phyloP scores from a whole-genome alignment of 2,797 vertebrate genomes.

The Lepidocolaptes lacrymiger region DNA sequence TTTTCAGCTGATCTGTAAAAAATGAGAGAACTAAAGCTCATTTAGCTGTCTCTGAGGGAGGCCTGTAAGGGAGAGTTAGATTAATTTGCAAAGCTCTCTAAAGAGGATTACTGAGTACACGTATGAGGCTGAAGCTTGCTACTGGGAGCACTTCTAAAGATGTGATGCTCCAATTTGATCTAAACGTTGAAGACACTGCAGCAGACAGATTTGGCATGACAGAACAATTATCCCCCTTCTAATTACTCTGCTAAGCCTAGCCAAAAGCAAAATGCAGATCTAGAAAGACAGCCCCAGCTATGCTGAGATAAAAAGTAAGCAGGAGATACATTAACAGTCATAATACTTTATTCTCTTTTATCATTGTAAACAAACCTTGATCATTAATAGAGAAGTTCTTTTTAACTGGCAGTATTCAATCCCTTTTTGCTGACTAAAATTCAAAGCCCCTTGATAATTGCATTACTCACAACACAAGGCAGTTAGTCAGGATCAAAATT shows the following conservation, averaged over 20 bases:
- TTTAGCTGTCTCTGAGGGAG: constrained; percentile 31
- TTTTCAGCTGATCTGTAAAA: background rate
- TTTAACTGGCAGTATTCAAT: constrained; percentile 38
- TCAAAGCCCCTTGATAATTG: background rate
- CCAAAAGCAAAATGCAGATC: background rate
- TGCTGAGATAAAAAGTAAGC: background rate
- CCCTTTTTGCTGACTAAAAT: constrained; percentile 26
- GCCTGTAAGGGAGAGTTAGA: constrained; percentile 32
- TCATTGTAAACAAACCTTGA: constrained; percentile 44
- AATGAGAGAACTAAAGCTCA: constrained; percentile 29
- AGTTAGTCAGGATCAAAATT: constrained; percentile 46
- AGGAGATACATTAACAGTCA: background rate
- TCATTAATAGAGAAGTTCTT: constrained; percentile 16
- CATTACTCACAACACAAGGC: constrained; percentile 23
- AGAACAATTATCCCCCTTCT: background rate
- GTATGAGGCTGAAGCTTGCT: background rate
- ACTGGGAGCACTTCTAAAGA: background rate
- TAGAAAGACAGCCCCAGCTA: background rate
- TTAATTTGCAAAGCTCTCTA: constrained; percentile 21
- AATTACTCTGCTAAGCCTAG: background rate
- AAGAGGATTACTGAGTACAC: constrained; percentile 1
- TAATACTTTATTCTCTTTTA: constrained; percentile 52
- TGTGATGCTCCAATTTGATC: background rate
- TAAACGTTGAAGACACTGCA: background rate
- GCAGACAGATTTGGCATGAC: background rate